Conservation (phyloP, 2,888 invertebrate species). For the Capitulum mitella region DNA sequence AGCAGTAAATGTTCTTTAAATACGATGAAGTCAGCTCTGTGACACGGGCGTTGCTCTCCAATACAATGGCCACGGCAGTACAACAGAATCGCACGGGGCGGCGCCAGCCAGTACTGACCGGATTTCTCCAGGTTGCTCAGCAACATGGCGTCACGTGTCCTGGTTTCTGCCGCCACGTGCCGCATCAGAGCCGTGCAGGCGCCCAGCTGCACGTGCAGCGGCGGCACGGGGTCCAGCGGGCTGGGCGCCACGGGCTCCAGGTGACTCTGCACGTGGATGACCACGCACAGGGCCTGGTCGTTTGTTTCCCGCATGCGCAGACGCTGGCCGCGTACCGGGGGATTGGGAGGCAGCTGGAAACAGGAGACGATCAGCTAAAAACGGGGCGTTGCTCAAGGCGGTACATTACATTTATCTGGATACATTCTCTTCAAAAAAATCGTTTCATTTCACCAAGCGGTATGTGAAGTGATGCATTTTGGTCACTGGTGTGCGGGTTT, state of each 20-base stretch:
- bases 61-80: no score
- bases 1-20: no score
- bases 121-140: not conserved
- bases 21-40: no score
- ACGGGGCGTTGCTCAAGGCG: not conserved
- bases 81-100: no score
- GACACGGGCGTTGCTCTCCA: no score
- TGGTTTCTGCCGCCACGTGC: not conserved
- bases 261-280: not conserved
- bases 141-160: not conserved
- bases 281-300: not conserved
- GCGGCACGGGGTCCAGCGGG: not conserved
- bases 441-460: no score
- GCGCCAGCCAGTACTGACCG: not conserved
- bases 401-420: no score
- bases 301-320: not conserved
- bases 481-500: no score
- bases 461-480: no score
- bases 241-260: constrained; percentile 3
- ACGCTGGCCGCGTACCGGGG: not conserved
- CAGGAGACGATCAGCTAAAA: not conserved
- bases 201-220: not conserved
- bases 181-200: not conserved
- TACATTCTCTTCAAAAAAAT: no score
- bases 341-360: not conserved